Evolutionary conservation across 2,797 vertebrate species (phyloP).

Genomic region (Chelon auratus): DNA sequence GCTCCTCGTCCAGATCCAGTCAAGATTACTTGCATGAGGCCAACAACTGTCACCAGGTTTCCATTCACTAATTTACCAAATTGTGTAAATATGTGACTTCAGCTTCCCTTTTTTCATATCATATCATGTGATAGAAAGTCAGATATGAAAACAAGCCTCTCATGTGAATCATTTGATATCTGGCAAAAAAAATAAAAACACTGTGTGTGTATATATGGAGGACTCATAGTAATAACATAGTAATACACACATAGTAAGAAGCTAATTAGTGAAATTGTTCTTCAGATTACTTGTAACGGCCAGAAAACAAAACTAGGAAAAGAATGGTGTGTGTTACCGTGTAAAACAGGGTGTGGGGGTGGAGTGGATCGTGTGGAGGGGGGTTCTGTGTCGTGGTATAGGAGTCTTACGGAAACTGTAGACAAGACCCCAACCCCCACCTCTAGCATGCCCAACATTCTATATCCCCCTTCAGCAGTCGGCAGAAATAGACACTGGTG

Average conservation of each 20-base stretch:
- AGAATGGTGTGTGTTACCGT: neutral
- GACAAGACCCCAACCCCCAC: conserved; percentile 42
- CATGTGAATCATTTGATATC: neutral
- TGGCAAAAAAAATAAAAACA: neutral
- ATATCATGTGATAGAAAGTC: no score
- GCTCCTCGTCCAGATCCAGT: no score
- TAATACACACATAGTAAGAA: neutral
- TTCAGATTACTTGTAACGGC: neutral
- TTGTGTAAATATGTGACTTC: no score
- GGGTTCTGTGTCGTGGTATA: conserved; percentile 7
- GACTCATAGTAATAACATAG: neutral
- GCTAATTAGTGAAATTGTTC: neutral
- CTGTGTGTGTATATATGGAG: neutral
- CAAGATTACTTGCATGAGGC: no score
- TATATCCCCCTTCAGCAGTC: conserved; percentile 49
- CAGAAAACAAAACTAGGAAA: neutral
- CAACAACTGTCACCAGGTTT: no score
- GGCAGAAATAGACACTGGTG: conserved; percentile 70
- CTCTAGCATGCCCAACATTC: conserved; percentile 67
- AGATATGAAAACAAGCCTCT: neutral
- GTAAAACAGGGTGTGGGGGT: neutral
- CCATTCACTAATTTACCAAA: no score
- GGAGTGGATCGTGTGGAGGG: neutral
- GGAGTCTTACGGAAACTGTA: conserved; percentile 53
- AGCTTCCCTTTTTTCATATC: no score